Base-by-base conservation (phyloP, 2,888 invertebrate genomes). In the Therioaphis trifolii region DNA sequence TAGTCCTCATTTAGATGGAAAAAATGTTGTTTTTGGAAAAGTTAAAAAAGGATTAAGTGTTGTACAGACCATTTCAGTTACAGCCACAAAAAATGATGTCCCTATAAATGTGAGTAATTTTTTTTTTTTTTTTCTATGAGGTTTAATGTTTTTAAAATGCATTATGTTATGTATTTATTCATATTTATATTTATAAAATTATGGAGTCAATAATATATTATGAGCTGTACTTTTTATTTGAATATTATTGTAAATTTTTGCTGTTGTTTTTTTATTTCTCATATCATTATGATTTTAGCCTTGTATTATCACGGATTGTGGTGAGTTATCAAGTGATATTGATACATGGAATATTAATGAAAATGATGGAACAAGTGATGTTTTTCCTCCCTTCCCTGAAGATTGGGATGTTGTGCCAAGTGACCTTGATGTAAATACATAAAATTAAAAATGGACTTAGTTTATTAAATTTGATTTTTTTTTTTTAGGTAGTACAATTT, bases 1-100 rank as follows among this genome's bases (percentile, higher is more conserved):
- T 1, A 94, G 95, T 87, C 89, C 91, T 0, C 96, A 96, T 88
- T 89, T 96, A 69, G 94, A 96, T 88, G 93, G 92, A 7, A 92
- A 91, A 21, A 95, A 96, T 88, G 95, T 96, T 2, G 95, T 93
- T 35, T 94, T 95, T 87, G 96, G 96, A 0, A 91, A 91, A 85
- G 94, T 96, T n/a, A 86, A 93, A 21, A 93, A 93, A 86, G 96
- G 96, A 0, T 89, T 94, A 76, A 92, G 93, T 35, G 89, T 94
- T 2, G 90, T 94, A 0, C 89, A 90, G n/a, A 94, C 94, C 88
- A 91, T 96, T 88, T 93, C 93, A 87, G 89, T 91, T 76, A 89
- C 91, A 43, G 69, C 79, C 68, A 90, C 90, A 9, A 90, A 92
- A 91, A 40, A 87, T 75, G 92, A 92, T 79, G 87, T 88, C 77